Evolutionary conservation across 92 coral and sea anemone species (phyloP).

Genomic region (Pocillopora grandis): DNA sequence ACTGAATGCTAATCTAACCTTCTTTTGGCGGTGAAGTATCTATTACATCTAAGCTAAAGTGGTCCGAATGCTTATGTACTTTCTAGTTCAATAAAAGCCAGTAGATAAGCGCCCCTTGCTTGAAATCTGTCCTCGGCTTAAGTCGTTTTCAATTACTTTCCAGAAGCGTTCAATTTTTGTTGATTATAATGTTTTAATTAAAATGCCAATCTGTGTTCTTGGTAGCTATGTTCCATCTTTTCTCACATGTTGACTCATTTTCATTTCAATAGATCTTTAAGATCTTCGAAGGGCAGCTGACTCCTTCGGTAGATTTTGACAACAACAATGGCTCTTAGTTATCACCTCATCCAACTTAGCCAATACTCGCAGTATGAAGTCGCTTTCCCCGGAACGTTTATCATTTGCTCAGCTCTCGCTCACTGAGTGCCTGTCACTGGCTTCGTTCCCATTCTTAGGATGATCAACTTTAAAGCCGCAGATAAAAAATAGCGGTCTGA

Average conservation of each 20-base stretch:
- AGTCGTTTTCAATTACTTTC: neutral
- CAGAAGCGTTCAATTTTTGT: neutral
- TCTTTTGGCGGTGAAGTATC: neutral
- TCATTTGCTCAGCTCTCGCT: no score
- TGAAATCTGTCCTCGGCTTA: neutral
- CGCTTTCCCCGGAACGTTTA: no score
- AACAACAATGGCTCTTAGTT: neutral
- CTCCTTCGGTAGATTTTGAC: neutral
- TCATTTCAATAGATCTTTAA: neutral
- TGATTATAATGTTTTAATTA: neutral
- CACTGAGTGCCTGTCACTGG: no score
- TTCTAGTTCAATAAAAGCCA: neutral
- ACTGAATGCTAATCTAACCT: constrained; percentile 1
- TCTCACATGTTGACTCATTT: neutral
- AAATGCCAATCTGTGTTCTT: neutral
- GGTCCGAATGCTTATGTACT: neutral
- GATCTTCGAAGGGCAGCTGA: neutral
- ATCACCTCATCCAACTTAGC: no score
- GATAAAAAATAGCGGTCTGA: no score
- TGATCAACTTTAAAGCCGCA: no score
- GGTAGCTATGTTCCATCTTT: neutral
- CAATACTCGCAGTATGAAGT: no score
- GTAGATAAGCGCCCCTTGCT: neutral
- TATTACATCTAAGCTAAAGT: no score
- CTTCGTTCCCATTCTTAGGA: no score